Percentiles rank a stretch among this genome's conserved stretches.
Conservation (phyloP, 2,888 invertebrate species). For the Enoplolaimus lenunculus region DNA sequence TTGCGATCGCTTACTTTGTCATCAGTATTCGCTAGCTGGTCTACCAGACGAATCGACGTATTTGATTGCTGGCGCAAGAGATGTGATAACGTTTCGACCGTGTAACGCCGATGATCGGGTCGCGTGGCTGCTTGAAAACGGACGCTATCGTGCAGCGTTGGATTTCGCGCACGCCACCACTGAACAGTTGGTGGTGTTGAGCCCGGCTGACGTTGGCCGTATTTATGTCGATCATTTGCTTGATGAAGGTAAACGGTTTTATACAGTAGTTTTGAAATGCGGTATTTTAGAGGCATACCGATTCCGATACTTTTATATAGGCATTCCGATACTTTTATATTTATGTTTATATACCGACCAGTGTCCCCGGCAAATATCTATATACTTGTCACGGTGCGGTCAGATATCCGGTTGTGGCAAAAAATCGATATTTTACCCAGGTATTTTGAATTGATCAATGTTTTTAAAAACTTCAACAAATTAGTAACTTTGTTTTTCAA, state of each 20-base stretch:
- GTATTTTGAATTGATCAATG: too few relatives aligned
- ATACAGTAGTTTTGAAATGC: too few relatives aligned
- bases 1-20: slow-evolving; percentile 20
- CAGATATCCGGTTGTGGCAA: too few relatives aligned
- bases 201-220: background rate
- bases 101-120: slow-evolving; percentile 33
- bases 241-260: slow-evolving; percentile 22
- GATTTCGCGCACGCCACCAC: slow-evolving; percentile 26
- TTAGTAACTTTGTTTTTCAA: too few relatives aligned
- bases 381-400: too few relatives aligned
- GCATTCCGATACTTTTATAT: too few relatives aligned
- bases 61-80: slow-evolving; percentile 30
- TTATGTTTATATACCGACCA: too few relatives aligned
- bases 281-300: too few relatives aligned
- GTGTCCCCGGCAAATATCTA: too few relatives aligned
- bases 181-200: slow-evolving; percentile 20
- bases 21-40: slow-evolving; percentile 26
- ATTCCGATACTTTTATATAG: too few relatives aligned
- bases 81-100: slow-evolving; percentile 34
- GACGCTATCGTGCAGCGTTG: slow-evolving; percentile 29
- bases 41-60: slow-evolving; percentile 30
- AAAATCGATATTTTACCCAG: too few relatives aligned
- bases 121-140: slow-evolving; percentile 33
- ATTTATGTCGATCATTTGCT: slow-evolving; percentile 30
- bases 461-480: too few relatives aligned